Conservation (phyloP, 2,797 vertebrate genomes). For the Phalanger gymnotis region DNA sequence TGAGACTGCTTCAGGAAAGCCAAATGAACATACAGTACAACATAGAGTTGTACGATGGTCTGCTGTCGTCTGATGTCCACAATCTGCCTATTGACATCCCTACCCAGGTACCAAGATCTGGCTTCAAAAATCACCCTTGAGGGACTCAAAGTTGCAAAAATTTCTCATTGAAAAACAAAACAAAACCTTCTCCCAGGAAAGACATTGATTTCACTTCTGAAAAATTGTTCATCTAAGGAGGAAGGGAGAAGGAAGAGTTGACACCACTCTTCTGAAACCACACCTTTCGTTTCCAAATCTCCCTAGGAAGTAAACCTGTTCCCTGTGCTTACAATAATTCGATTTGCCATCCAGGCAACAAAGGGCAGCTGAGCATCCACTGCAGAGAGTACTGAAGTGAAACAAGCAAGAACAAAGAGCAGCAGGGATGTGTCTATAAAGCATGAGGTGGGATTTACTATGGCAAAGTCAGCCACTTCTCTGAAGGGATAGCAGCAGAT, state of each 20-base stretch:
- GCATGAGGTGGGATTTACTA: not conserved
- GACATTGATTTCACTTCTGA: conserved; percentile 13
- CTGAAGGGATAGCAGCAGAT: not conserved
- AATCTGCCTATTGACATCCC: not conserved
- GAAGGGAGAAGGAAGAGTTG: not conserved
- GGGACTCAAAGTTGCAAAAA: not conserved
- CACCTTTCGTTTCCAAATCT: not conserved
- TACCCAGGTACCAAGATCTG: not conserved
- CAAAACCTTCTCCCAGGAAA: conserved; percentile 7
- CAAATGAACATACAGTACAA: not conserved
- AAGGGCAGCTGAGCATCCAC: not conserved
- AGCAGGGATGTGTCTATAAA: not conserved
- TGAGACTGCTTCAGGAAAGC: not conserved
- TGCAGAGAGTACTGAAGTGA: not conserved
- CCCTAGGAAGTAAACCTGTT: not conserved
- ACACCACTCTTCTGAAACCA: not conserved
- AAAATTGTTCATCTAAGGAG: not conserved
- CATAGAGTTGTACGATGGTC: not conserved
- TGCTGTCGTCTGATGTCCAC: not conserved
- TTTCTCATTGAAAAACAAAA: not conserved
- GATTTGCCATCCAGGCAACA: not conserved
- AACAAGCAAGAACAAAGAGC: not conserved
- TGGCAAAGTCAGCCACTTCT: not conserved
- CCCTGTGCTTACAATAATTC: not conserved
- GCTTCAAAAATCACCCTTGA: conserved; percentile 11